Conservation (phyloP, 1,140 invertebrate species). For the Alviniconcha marisindica region DNA sequence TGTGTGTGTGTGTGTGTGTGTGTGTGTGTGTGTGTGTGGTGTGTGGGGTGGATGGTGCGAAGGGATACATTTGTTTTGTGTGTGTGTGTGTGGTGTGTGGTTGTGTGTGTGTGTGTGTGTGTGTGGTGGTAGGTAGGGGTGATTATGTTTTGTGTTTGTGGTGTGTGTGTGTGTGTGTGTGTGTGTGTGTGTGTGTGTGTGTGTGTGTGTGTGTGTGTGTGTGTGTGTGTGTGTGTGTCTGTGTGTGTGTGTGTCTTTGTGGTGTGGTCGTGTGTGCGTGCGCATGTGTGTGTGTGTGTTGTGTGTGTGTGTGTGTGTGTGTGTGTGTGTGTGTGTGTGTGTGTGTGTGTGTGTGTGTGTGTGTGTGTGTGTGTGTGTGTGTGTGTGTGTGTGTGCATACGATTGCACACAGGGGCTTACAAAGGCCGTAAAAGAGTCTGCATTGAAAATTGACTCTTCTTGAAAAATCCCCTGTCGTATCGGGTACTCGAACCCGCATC, state of each 20-base stretch:
- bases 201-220: constrained; percentile 17
- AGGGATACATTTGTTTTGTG: no score
- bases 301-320: neutral
- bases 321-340: neutral
- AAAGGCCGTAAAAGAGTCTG: no score
- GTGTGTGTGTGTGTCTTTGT: neutral
- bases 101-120: no score
- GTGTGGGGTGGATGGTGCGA: no score
- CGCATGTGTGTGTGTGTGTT: neutral
- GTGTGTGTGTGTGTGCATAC: neutral
- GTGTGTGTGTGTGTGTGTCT: neutral
- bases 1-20: no score
- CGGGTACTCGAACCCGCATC: no score
- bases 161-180: neutral
- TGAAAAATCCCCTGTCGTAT: no score
- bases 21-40: no score
- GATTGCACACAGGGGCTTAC: neutral
- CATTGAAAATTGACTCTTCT: no score
- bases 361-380: neutral
- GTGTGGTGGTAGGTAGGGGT: no score
- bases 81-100: no score
- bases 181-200: constrained; percentile 14
- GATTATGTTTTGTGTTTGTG: neutral
- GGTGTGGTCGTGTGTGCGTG: neutral
- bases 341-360: neutral